Base-by-base conservation (phyloP, 2,113 vertebrate species). In the Protobothrops mucrosquamatus region DNA sequence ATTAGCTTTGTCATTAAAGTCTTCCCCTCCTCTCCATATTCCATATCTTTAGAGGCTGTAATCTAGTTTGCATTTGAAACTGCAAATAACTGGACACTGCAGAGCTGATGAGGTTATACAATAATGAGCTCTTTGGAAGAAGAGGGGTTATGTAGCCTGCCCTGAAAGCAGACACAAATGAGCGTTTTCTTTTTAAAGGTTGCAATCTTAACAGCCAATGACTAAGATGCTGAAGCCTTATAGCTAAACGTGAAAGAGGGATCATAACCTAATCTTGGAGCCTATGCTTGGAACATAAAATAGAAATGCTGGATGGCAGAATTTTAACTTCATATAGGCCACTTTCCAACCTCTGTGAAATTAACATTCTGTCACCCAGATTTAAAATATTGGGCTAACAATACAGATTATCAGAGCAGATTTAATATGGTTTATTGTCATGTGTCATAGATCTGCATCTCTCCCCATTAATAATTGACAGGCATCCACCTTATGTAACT, bases 11-110 rank as follows among this genome's bases (percentile, higher is more conserved):
- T 56, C 69, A 94, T 94, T 94, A 93, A 90, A 81, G 85, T 93
- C 54, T 74, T 94, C 34, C 95, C 94, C 89, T 94, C 51, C 46
- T 39, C 18, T 59, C 54, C 57, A 2, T 93, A 90, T 96, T 97
- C 96, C 94, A 96, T 96, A 94, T 94, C 93, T 48, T 69, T 93
- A 43, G 85, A 93, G 91, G 87, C 95, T 96, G 86, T 95, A 96
- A 94, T 94, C 85, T 91, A 96, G 95, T 97, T 97, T 95, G 97
- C 93, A 95, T 93, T 89, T 93, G 95, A 96, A 97, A 94, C 94
- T 96, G 91, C 95, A 91, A 96, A 93, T 97, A 96, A 97, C 96
- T 97, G 93, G 74, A n/a, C 69, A 43, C 6, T 46, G n/a, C 51
- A 85, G 64, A 54, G 2, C n/a, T 15, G 14, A 24, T 56, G 34